A percentile compares a stretch with the other conserved stretches of the same genome.
phyloP scores from a whole-genome alignment of 2,888 invertebrate genomes.

The Bhutanitis thaidina region DNA sequence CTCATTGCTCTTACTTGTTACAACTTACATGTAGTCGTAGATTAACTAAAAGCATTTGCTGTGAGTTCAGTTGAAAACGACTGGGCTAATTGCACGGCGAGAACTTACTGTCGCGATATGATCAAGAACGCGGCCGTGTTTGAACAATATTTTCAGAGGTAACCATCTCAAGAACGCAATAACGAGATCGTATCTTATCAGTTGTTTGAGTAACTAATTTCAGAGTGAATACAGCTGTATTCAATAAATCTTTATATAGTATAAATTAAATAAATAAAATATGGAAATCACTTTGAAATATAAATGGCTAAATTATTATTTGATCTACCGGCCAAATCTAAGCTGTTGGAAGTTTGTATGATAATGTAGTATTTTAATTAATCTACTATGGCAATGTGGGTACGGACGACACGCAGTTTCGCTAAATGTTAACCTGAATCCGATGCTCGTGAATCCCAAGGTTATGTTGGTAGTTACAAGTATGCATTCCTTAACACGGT shows the following conservation, averaged over 20 bases:
- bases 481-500: too few relatives aligned
- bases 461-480: too few relatives aligned
- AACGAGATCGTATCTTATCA: conserved; percentile 49
- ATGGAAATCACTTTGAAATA: too few relatives aligned
- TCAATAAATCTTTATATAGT: conserved; percentile 26
- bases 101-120: conserved; percentile 39
- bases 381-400: conserved; percentile 15
- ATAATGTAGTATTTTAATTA: conserved; percentile 19
- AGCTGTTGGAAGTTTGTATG: background rate
- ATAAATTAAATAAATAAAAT: too few relatives aligned
- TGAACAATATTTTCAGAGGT: conserved; percentile 51
- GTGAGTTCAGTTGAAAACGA: conserved; percentile 24
- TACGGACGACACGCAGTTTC: conserved; percentile 26
- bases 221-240: conserved; percentile 39
- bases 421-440: conserved; percentile 31
- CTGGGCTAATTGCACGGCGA: conserved; percentile 41
- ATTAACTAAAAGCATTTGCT: too few relatives aligned
- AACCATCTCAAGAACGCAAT: conserved; percentile 43
- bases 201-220: conserved; percentile 49
- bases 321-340: too few relatives aligned
- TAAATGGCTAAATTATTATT: too few relatives aligned
- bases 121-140: conserved; percentile 30
- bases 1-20: conserved; percentile 20
- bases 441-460: too few relatives aligned
- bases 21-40: conserved; percentile 27